These are phyloP conservation scores for Rhinella marina DNA, from an alignment of 2,797 vertebrate genomes.

Conservation along the genomic window DNA sequence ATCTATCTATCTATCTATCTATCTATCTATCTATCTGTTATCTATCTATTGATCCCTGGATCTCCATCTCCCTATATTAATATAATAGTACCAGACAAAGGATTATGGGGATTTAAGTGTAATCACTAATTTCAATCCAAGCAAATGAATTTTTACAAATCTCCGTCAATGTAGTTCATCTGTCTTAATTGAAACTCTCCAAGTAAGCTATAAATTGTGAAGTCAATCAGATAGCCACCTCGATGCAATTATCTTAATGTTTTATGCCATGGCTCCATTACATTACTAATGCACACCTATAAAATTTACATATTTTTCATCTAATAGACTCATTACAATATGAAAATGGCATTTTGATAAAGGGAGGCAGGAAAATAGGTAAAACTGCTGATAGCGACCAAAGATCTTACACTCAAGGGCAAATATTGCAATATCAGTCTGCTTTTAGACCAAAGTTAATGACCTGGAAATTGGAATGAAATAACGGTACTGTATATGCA, in stretches of 20 bases:
- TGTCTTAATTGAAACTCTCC: constrained; percentile 23
- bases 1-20: constrained; percentile 11
- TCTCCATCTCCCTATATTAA: background rate
- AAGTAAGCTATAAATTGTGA: constrained; percentile 23
- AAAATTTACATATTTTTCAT: constrained; percentile 57
- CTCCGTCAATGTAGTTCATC: background rate
- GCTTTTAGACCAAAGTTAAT: background rate
- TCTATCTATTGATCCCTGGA: background rate
- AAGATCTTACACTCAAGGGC: constrained; percentile 8
- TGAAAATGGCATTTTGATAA: constrained; percentile 43
- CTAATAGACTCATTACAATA: constrained; percentile 52
- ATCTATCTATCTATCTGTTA: background rate
- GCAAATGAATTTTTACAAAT: background rate
- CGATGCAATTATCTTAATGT: constrained; percentile 43
- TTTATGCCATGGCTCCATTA: constrained; percentile 25
- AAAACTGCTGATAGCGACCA: constrained; percentile 3
- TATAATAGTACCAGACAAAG: background rate
- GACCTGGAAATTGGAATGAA: background rate
- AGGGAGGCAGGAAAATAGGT: constrained; percentile 23
- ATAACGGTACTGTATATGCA: background rate
- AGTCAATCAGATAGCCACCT: constrained; percentile 24
- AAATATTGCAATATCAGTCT: background rate
- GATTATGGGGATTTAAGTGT: background rate
- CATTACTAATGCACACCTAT: constrained; percentile 36
- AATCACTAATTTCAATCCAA: constrained; percentile 7